These are phyloP conservation scores for Propithecus deckenii DNA, from an alignment of 2,797 vertebrate genomes.

Conservation along the genomic window DNA sequence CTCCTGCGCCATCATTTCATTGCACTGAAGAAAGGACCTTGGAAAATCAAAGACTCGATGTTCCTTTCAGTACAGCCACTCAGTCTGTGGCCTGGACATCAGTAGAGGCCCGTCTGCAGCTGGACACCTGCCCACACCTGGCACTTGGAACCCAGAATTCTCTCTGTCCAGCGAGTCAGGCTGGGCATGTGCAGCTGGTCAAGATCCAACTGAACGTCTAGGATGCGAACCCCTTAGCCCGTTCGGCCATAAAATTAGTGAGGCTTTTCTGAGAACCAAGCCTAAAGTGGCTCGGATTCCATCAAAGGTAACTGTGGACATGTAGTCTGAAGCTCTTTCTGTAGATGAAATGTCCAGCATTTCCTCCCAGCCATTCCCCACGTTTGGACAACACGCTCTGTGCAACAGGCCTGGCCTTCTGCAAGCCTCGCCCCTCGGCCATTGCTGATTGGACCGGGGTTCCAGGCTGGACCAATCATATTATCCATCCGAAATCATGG, in stretches of 20 bases:
- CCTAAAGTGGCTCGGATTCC: not conserved
- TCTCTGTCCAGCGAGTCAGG: not conserved
- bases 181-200: not conserved
- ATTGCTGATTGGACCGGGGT: not conserved
- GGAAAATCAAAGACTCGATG: not conserved
- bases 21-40: not conserved
- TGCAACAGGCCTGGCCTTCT: not conserved
- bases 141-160: not conserved
- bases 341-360: not conserved
- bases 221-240: not conserved
- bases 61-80: not conserved
- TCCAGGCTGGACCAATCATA: not conserved
- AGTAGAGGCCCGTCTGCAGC: not conserved
- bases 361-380: not conserved
- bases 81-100: not conserved
- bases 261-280: not conserved
- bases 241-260: not conserved
- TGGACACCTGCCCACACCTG: not conserved
- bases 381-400: not conserved
- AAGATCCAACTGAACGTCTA: not conserved
- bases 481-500: not conserved
- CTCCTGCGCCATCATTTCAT: not conserved
- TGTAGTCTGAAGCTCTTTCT: not conserved
- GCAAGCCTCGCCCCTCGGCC: accelerated
- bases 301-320: not conserved